phyloP scores from a whole-genome alignment of 2,113 vertebrate species.

The western clawed frog (Xenopus tropicalis) region DNA sequence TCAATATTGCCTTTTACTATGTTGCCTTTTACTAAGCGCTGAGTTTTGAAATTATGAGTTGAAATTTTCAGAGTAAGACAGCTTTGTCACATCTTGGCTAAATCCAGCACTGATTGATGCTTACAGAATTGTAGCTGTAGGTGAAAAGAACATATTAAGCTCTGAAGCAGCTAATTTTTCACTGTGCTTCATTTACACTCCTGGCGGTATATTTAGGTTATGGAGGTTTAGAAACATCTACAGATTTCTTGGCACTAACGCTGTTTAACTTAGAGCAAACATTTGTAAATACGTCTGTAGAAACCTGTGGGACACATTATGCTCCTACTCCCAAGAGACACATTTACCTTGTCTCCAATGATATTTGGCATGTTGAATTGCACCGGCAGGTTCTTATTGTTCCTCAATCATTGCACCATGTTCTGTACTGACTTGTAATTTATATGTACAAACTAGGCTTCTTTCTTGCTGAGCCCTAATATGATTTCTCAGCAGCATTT shows the following conservation, averaged over 20 bases:
- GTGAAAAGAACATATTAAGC: neutral
- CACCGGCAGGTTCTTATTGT: no score
- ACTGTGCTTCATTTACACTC: neutral
- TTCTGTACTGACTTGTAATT: no score
- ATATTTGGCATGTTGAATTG: no score
- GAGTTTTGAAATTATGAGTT: neutral
- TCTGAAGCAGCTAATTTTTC: neutral
- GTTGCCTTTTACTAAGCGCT: neutral
- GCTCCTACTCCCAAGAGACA: neutral
- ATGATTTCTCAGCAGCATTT: no score
- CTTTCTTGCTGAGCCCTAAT: no score
- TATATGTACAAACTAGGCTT: no score
- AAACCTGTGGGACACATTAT: neutral
- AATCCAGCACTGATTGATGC: neutral
- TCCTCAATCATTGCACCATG: no score
- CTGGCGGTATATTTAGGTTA: neutral
- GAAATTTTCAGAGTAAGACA: neutral
- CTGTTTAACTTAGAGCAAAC: neutral
- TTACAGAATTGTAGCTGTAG: constrained; percentile 1
- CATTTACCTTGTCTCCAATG: no score
- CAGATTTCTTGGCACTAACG: neutral
- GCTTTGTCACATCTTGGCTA: neutral
- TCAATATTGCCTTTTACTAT: neutral
- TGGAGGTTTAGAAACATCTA: neutral
- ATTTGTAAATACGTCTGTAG: constrained; percentile 3